These are phyloP conservation scores for Tetramorium parvispinum DNA, from an alignment of 1,140 invertebrate species.

Conservation along the genomic window DNA sequence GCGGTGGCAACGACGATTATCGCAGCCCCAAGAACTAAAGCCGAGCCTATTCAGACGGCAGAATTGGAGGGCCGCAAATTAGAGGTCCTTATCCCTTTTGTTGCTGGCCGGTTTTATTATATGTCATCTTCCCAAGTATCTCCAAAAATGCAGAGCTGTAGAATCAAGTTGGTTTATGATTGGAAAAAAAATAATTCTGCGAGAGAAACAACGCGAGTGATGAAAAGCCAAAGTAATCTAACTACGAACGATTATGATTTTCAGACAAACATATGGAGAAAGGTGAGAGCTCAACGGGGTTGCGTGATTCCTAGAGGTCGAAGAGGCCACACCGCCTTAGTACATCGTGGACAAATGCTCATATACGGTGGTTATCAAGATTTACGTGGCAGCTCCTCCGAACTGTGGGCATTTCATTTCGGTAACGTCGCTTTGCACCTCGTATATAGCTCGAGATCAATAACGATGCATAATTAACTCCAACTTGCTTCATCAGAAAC, in stretches of 20 bases:
- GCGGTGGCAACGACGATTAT: constrained; percentile 17
- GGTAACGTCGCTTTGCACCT: constrained; percentile 86
- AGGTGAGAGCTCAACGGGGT: constrained; percentile 87
- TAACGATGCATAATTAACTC: background rate
- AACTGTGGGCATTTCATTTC: constrained; percentile 96
- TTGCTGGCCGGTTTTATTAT: constrained; percentile 44
- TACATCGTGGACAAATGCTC: constrained; percentile 92
- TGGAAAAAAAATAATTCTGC: background rate
- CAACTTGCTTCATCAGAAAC: constrained; percentile 87
- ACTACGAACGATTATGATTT: constrained; percentile 59
- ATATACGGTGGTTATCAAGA: constrained; percentile 97
- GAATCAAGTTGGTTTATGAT: background rate
- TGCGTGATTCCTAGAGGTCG: constrained; percentile 90
- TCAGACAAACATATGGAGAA: constrained; percentile 90
- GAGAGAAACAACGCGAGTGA: background rate
- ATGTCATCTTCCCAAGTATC: background rate
- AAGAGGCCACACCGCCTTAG: constrained; percentile 93
- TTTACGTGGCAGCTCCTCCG: constrained; percentile 92
- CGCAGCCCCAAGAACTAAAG: constrained; percentile 14
- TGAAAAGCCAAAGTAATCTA: background rate
- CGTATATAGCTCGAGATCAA: background rate
- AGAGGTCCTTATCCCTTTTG: constrained; percentile 73
- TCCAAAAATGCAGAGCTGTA: background rate
- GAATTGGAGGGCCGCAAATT: constrained; percentile 71
- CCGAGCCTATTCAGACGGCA: constrained; percentile 48